Conservation (phyloP, 2,113 vertebrate genomes). For the Eretmochelys imbricata region DNA sequence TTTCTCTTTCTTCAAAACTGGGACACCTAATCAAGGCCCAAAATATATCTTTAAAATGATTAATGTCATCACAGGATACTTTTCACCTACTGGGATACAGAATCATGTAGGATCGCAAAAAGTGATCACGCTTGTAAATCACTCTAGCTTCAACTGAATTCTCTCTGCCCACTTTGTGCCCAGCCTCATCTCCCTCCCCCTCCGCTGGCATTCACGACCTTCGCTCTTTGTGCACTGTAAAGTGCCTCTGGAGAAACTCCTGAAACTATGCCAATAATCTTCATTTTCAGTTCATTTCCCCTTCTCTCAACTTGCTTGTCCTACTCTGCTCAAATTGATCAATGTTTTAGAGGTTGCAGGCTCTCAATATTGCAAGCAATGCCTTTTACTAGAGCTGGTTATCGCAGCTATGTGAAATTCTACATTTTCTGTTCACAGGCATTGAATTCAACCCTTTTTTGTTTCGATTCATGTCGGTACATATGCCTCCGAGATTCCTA, state of each 20-base stretch:
- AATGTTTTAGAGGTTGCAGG: not conserved
- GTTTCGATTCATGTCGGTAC: not conserved
- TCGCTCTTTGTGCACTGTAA: not conserved
- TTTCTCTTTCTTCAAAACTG: not conserved
- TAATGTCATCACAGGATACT: not conserved
- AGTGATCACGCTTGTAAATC: not conserved
- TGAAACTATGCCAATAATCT: not conserved
- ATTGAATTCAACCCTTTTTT: accelerated
- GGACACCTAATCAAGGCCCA: not conserved
- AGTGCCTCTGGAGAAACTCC: not conserved
- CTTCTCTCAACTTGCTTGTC: not conserved
- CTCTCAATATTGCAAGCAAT: not conserved
- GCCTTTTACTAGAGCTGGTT: not conserved
- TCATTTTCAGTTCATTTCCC: not conserved
- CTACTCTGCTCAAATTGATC: not conserved
- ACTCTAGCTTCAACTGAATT: not conserved
- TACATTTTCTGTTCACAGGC: not conserved
- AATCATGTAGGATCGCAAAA: not conserved
- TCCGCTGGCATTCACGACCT: not conserved
- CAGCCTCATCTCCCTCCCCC: not conserved
- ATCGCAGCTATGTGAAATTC: not conserved
- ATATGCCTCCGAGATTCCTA: not conserved
- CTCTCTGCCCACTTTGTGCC: too few relatives aligned
- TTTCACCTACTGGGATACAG: not conserved
- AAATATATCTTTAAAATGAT: not conserved